Base-by-base conservation (phyloP, 1,140 invertebrate species). In the Hyles euphorbiae region DNA sequence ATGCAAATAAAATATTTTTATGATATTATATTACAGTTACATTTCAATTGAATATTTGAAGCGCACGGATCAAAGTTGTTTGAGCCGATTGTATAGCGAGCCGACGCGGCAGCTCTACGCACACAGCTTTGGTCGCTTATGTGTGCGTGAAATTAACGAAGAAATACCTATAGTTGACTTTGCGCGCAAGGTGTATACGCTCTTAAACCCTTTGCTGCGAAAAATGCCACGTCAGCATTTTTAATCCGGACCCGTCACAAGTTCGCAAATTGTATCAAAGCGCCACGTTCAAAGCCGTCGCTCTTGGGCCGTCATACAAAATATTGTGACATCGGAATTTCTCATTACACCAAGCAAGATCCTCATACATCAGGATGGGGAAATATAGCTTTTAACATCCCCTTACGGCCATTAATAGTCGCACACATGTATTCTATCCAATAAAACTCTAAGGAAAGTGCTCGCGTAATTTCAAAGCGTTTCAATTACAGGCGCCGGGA, bases 261-360 rank as follows among this genome's bases (percentile, higher is more conserved):
- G 68, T 61, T 60, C 52, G 65, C 67, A 79, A 77, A 76, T 77
- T 74, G 68, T 78, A 72, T 78, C 63, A 70, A 56, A 58, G 49
- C 55, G 48, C 7, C 46, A 54, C 46, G 58, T 60, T 74, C 67
- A 75, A 76, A 82, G 76, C 66, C 62, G 68, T 64, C 64, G 67
- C 59, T 68, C 47, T 60, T 51, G 59, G 65, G 56, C 61, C 65
- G 53, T 73, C 72, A 73, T 76, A 83, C 78, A 84, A 83, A 82
- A 83, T 81, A 69, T 74, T 58, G 73, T 82, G 83, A 83, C 83
- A 83, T 70, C 69, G 80, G 83, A 84, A 87, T 84, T 87, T 87
- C 83, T 83, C 83, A 87, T 87, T 87, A 87, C 72, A 61, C 72
- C 67, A 68, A 64, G 74, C 68, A 84, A 83, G 75, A 76, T 81